phyloP scores from a whole-genome alignment of 2,888 invertebrate species.

The Pachymerium ferrugineum region DNA sequence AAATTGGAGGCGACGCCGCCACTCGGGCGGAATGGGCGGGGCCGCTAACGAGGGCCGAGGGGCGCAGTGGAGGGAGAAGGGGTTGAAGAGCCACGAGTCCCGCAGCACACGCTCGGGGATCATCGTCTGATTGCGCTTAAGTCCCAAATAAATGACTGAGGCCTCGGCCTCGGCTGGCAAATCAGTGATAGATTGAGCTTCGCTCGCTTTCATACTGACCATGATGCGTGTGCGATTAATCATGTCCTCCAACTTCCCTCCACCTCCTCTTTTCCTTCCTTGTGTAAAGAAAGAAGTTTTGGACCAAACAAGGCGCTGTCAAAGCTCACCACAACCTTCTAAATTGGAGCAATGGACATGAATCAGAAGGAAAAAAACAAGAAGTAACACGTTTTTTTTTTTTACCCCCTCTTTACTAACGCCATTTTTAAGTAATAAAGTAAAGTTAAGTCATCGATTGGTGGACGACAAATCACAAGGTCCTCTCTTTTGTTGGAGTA shows the following conservation, averaged over 20 bases:
- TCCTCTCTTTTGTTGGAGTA: no score
- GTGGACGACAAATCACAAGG: no score
- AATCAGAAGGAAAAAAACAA: no score
- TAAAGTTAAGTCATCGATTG: no score
- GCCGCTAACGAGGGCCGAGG: constrained; percentile 19
- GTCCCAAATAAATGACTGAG: constrained; percentile 20
- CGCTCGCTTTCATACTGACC: background rate
- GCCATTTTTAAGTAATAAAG: no score
- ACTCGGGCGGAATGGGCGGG: background rate
- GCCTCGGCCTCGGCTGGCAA: constrained; percentile 2
- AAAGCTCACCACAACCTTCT: background rate
- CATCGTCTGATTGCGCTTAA: constrained; percentile 22
- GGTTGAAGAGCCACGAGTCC: background rate
- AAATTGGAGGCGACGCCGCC: constrained; percentile 28
- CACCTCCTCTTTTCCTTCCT: background rate
- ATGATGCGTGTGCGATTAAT: background rate
- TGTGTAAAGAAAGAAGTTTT: background rate
- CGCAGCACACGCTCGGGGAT: constrained; percentile 9
- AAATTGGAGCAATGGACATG: background rate
- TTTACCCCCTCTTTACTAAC: no score
- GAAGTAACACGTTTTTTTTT: no score
- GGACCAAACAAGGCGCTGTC: background rate
- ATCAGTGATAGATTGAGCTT: background rate
- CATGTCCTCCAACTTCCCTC: background rate
- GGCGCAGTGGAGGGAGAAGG: background rate